These are phyloP conservation scores for Zosterops borbonicus DNA, from an alignment of 2,113 vertebrate genomes.

Conservation along the genomic window DNA sequence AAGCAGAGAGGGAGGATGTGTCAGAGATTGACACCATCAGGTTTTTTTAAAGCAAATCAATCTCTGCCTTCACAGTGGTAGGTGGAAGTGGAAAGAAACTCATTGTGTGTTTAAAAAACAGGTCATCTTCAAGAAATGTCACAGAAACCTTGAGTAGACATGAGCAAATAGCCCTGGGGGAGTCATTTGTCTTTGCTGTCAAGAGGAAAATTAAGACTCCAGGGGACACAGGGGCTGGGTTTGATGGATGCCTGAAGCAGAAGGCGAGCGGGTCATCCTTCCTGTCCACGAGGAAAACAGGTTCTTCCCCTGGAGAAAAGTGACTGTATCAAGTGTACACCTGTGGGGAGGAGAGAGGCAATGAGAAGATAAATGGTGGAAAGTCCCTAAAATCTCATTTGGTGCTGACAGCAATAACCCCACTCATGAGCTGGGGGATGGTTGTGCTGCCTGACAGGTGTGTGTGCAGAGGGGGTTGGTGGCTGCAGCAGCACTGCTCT, in stretches of 20 bases:
- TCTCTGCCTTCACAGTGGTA: not conserved
- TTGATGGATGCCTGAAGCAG: conserved; percentile 47
- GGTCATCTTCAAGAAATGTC: conserved; percentile 13
- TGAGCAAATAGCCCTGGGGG: conserved; percentile 41
- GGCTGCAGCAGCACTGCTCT: not conserved
- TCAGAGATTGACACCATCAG: not conserved
- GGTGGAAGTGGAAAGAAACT: not conserved
- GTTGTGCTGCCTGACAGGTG: accelerated
- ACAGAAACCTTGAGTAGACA: conserved; percentile 1
- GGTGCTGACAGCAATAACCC: not conserved
- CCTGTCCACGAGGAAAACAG: not conserved
- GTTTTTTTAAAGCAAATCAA: not conserved
- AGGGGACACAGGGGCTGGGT: not conserved
- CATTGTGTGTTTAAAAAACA: conserved; percentile 27
- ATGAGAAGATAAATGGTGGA: not conserved
- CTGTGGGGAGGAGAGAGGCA: not conserved
- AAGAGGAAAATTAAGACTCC: conserved; percentile 60
- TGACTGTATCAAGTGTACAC: not conserved
- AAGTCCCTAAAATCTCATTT: not conserved
- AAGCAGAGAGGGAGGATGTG: not conserved
- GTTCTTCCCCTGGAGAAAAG: conserved; percentile 4
- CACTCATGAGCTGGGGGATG: accelerated
- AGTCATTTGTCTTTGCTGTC: conserved; percentile 55
- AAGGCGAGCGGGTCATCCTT: conserved; percentile 26
- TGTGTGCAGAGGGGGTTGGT: not conserved